phyloP scores from a whole-genome alignment of 1,140 invertebrate species.

The Homarus americanus region DNA sequence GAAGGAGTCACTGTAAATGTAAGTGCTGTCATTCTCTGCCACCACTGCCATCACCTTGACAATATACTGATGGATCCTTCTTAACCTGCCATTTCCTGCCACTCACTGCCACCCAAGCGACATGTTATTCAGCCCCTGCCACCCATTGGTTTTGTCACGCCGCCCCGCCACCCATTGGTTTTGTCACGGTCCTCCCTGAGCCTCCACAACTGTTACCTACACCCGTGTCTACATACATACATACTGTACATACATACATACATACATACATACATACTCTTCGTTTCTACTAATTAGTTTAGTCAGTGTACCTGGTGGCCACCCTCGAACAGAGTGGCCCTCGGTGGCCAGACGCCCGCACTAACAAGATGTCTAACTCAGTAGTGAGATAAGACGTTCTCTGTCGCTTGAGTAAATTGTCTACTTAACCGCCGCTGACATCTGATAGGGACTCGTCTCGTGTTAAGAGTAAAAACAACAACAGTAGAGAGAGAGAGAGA shows the following conservation, averaged over 20 bases:
- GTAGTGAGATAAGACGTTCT: neutral
- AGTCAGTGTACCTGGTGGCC: neutral
- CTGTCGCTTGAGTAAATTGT: neutral
- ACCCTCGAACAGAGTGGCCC: no score
- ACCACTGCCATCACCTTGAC: no score
- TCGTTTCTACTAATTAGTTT: neutral
- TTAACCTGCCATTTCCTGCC: no score
- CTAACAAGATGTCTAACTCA: neutral
- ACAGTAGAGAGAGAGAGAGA: neutral
- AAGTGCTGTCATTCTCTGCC: neutral
- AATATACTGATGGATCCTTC: neutral
- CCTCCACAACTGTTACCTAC: no score
- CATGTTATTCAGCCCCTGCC: no score
- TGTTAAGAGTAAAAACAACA: neutral
- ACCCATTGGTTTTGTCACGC: no score
- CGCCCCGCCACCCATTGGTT: neutral
- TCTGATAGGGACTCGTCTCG: neutral
- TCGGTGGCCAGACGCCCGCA: no score
- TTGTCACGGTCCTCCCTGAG: neutral
- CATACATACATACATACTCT: neutral
- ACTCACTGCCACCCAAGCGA: no score
- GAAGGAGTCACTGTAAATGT: neutral
- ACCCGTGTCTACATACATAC: no score
- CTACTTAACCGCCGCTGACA: neutral
- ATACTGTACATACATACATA: no score